Base-by-base conservation (phyloP, 2,888 invertebrate species). In the Caenorhabditis zanzibari region DNA sequence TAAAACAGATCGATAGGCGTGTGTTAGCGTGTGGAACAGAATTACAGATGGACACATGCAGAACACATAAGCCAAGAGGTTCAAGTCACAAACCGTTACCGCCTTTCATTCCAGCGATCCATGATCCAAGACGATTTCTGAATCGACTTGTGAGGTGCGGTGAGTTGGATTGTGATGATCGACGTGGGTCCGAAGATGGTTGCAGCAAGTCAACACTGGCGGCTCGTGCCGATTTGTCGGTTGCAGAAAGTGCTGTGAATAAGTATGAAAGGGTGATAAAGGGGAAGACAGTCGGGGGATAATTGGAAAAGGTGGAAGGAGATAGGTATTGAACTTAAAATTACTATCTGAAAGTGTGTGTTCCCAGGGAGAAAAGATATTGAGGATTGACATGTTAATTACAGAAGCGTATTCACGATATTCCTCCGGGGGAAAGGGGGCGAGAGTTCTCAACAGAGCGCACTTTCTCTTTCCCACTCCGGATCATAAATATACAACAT, bases 51-150 rank as follows among this genome's bases (percentile, higher is more conserved):
- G n/a, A n/a, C 2, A 44, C 76, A 61, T 77, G 71, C 71, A 58
- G 6, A 69, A 58, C 26, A 22, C 44, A 44, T 35, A 28, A n/a
- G 12, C 68, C 54, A 54, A 12, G n/a, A n/a, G n/a, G n/a, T 47
- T 19, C 7, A 47, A 19, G 19, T 54, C 68, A 68, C 68, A 54
- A 68, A 79, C 41, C 61, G 61, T 41, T 77, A 81, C 79, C 85
- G 80, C 85, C 85, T 87, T 85, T 84, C 86, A 87, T 86, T 85
- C 89, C 88, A 47, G 89, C 85, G 41, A 90, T 86, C 90, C 90
- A 90, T 35, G 90, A 89, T 41, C 88, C 85, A 26, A 90, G 82
- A 10, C 90, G 83, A 61, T 88, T 85, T 14, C 88, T 81, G 85
- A 90, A 88, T 16, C 85, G 86, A 22, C 59, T 81, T 72, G 85